phyloP scores from a whole-genome alignment of 2,888 invertebrate species.

The Ryuthela nishihirai region DNA sequence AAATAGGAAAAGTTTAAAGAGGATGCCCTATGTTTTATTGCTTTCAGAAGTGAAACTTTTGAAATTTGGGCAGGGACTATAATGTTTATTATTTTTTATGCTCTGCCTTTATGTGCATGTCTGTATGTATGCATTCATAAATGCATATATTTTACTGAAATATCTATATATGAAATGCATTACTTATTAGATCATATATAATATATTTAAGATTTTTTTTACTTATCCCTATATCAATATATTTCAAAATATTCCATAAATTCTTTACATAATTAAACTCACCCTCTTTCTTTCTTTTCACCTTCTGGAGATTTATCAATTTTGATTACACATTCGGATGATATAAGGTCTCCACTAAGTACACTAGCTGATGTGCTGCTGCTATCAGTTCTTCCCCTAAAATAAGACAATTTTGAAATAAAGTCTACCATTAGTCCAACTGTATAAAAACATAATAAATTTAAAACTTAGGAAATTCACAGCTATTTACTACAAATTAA shows the following conservation, averaged over 20 bases:
- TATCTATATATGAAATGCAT: no score
- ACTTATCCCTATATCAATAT: not conserved
- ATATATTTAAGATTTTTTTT: not conserved
- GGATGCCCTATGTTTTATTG: no score
- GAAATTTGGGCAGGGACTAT: no score
- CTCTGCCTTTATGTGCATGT: no score
- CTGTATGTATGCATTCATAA: no score
- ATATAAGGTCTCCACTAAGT: conserved; percentile 28
- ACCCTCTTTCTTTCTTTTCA: conserved; percentile 38
- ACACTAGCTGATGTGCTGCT: conserved; percentile 35
- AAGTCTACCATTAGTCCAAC: not conserved
- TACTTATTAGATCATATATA: no score
- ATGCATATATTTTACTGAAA: no score
- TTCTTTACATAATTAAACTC: conserved; percentile 19
- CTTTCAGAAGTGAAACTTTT: no score
- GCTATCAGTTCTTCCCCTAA: conserved; percentile 29
- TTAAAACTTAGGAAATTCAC: not conserved
- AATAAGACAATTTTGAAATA: not conserved
- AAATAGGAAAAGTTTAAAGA: no score
- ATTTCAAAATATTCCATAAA: not conserved
- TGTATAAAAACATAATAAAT: not conserved
- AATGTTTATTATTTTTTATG: no score
- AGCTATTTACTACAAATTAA: not conserved
- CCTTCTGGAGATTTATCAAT: conserved; percentile 27
- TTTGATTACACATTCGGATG: conserved; percentile 24